These are phyloP conservation scores for Syrrhaptes paradoxus DNA, from an alignment of 2,113 vertebrate genomes.

Conservation along the genomic window DNA sequence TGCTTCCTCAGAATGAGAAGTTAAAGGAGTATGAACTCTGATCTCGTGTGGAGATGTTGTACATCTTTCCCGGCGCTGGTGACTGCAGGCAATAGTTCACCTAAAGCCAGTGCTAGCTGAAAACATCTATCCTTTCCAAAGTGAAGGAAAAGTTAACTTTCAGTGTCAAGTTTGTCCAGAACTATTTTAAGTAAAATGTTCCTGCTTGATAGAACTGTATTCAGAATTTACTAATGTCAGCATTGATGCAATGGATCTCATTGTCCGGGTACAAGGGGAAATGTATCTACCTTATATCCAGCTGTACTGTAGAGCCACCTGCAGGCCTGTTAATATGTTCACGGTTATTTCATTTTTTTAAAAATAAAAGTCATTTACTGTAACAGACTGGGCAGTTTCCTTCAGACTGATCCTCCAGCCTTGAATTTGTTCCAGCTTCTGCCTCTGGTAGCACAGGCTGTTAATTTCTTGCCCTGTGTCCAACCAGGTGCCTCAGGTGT, in stretches of 20 bases:
- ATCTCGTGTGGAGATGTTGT: conserved; percentile 72
- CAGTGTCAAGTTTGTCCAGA: conserved; percentile 75
- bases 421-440: not conserved
- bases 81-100: conserved; percentile 68
- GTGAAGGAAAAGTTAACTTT: conserved; percentile 73
- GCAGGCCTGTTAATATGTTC: conserved; percentile 86
- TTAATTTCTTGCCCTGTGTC: not conserved
- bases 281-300: conserved; percentile 77
- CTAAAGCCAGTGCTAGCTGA: conserved; percentile 68
- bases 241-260: conserved; percentile 76
- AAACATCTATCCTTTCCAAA: conserved; percentile 70
- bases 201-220: conserved; percentile 77
- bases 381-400: conserved; percentile 51
- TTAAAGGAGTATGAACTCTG: conserved; percentile 55
- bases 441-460: not conserved
- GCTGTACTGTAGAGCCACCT: conserved; percentile 83
- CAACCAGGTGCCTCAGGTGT: not conserved
- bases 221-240: conserved; percentile 73
- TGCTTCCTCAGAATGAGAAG: conserved; percentile 64
- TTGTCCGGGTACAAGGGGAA: conserved; percentile 76
- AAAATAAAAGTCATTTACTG: conserved; percentile 86
- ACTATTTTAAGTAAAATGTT: conserved; percentile 81
- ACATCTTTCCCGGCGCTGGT: conserved; percentile 67
- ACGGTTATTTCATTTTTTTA: conserved; percentile 79
- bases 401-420: not conserved